phyloP scores from a whole-genome alignment of 1,140 invertebrate species.

The Heliconius hermathena region DNA sequence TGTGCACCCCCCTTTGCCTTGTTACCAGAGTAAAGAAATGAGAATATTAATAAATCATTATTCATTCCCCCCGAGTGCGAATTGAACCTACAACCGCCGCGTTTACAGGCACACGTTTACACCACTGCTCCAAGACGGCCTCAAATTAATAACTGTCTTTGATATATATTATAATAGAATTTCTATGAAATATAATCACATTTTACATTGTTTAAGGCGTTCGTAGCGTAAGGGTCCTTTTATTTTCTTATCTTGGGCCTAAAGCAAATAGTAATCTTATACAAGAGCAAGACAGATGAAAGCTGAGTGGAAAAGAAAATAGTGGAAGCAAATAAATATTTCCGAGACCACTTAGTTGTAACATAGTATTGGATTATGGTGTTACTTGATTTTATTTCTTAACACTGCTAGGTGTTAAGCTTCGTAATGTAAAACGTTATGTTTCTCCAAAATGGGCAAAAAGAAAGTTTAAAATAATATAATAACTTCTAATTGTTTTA shows the following conservation, averaged over 20 bases:
- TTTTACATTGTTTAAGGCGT: neutral
- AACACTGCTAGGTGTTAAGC: too few relatives aligned
- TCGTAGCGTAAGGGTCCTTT: neutral
- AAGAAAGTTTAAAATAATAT: too few relatives aligned
- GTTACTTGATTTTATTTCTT: too few relatives aligned
- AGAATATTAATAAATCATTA: too few relatives aligned
- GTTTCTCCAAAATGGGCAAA: too few relatives aligned
- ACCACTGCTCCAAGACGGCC: too few relatives aligned
- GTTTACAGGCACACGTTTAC: too few relatives aligned
- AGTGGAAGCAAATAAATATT: conserved; percentile 27
- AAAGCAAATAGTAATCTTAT: conserved; percentile 33
- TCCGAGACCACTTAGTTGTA: conserved; percentile 9
- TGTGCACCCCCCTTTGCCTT: neutral
- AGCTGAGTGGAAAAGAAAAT: conserved; percentile 23
- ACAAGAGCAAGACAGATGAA: conserved; percentile 25
- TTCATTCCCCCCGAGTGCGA: too few relatives aligned
- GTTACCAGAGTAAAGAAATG: too few relatives aligned
- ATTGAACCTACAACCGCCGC: too few relatives aligned
- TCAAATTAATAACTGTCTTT: neutral
- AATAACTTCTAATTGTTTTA: too few relatives aligned
- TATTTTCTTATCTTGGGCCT: conserved; percentile 14
- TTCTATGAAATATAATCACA: neutral
- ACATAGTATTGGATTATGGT: neutral
- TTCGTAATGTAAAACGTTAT: too few relatives aligned
- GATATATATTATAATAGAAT: neutral